Evolutionary conservation across 2,888 invertebrate genomes (phyloP).

Genomic region (Cantharis rufa): DNA sequence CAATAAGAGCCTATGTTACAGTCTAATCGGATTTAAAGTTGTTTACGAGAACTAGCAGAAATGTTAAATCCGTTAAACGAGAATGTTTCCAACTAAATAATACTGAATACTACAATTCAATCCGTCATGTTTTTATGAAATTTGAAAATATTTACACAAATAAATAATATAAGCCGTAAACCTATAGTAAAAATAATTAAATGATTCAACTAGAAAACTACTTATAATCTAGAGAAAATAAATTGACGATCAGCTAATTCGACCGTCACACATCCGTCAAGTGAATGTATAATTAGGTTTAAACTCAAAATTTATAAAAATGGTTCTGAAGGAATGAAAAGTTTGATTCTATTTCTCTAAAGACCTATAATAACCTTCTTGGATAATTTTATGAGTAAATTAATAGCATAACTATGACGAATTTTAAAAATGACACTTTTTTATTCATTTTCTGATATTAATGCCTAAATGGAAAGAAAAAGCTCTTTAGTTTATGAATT

Average conservation of each 20-base stretch:
- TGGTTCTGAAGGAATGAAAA: background rate
- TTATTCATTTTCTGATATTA: slow-evolving; percentile 25
- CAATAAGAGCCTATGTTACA: background rate
- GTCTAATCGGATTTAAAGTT: background rate
- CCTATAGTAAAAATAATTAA: too few species aligned
- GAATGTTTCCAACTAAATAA: background rate
- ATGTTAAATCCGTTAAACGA: background rate
- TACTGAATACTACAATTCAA: background rate
- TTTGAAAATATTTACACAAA: background rate
- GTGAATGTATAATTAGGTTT: background rate
- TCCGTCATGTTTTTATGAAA: background rate
- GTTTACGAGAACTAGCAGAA: background rate
- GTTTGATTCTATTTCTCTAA: background rate
- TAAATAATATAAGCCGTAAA: background rate
- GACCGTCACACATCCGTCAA: background rate
- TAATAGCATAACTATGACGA: slow-evolving; percentile 5
- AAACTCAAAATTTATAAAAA: background rate
- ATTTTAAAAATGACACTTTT: slow-evolving; percentile 13
- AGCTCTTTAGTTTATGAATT: slow-evolving; percentile 30
- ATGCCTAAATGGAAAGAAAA: slow-evolving; percentile 29
- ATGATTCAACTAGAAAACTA: too few species aligned
- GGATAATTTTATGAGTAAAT: background rate
- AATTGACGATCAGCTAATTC: background rate
- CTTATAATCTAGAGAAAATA: too few species aligned
- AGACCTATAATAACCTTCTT: background rate